These are phyloP conservation scores for Pseudonaja textilis DNA, from an alignment of 2,113 vertebrate species.

Conservation along the genomic window DNA sequence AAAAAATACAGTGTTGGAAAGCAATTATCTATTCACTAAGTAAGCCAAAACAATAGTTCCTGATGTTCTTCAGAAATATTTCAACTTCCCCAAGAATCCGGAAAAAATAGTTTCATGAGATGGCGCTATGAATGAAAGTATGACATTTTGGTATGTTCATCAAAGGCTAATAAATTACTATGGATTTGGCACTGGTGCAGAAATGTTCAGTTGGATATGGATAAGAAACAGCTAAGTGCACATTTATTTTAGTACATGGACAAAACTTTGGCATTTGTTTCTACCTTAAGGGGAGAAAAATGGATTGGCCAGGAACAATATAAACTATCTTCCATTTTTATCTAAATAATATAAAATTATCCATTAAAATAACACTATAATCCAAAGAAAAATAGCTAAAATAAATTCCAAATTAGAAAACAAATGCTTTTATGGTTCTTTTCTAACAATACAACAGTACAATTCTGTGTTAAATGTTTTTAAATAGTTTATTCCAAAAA, in stretches of 20 bases:
- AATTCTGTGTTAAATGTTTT: neutral
- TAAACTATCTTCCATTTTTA: neutral
- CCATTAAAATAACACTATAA: neutral
- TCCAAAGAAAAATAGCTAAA: neutral
- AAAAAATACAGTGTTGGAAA: conserved; percentile 70
- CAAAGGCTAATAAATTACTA: conserved; percentile 57
- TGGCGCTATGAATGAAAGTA: conserved; percentile 74
- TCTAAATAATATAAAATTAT: neutral
- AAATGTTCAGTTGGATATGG: neutral
- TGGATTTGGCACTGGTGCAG: conserved; percentile 33
- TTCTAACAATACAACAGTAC: neutral
- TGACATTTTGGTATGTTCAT: conserved; percentile 70
- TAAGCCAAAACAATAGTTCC: conserved; percentile 79
- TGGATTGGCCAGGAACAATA: neutral
- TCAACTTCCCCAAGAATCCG: conserved; percentile 81
- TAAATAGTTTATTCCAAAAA: neutral
- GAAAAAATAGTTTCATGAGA: conserved; percentile 82
- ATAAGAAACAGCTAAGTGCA: conserved; percentile 33
- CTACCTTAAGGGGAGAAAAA: neutral
- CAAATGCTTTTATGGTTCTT: neutral
- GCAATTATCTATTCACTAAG: conserved; percentile 77
- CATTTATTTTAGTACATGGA: conserved; percentile 43
- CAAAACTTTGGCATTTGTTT: conserved; percentile 42
- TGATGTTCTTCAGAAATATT: conserved; percentile 82
- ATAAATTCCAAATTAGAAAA: neutral